These are phyloP conservation scores for Thunnus albacares DNA, from an alignment of 2,797 vertebrate genomes.

Conservation along the genomic window DNA sequence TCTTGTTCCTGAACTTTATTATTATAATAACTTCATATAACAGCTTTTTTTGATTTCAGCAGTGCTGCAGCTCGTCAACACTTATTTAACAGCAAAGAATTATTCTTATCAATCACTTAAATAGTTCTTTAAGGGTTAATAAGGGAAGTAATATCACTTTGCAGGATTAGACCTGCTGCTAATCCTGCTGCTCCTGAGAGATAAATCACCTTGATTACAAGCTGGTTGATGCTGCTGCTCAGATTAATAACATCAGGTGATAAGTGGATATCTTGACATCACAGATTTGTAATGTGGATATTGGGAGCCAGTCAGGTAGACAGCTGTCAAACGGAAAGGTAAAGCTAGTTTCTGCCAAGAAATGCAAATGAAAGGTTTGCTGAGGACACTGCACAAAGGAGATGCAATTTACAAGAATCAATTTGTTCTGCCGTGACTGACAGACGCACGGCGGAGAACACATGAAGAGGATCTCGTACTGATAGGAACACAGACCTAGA, in stretches of 20 bases:
- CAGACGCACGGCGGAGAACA: not conserved
- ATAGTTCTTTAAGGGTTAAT: conserved; percentile 19
- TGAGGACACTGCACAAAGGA: not conserved
- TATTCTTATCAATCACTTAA: not conserved
- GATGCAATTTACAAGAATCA: not conserved
- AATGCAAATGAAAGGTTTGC: not conserved
- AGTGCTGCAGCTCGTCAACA: not conserved
- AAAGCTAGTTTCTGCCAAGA: not conserved
- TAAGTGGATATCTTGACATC: conserved; percentile 11
- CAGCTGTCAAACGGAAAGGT: not conserved
- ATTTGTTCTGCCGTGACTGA: conserved; percentile 26
- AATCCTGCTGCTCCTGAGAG: conserved; percentile 8
- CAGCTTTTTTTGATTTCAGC: not conserved
- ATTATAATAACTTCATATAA: too few relatives aligned
- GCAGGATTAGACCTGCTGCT: too few relatives aligned
- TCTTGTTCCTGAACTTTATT: too few relatives aligned
- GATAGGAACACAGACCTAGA: not conserved
- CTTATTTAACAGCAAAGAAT: not conserved
- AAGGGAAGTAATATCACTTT: not conserved
- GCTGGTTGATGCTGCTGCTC: conserved; percentile 3
- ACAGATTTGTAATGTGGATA: conserved; percentile 18
- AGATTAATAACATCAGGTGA: conserved; percentile 20
- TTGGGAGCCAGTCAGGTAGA: not conserved
- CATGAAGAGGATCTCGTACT: not conserved
- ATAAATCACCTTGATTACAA: conserved; percentile 35